Percentiles rank a stretch among this genome's conserved stretches.
These are phyloP conservation scores for Channa argus DNA, from an alignment of 2,113 vertebrate genomes.

Conservation along the genomic window DNA sequence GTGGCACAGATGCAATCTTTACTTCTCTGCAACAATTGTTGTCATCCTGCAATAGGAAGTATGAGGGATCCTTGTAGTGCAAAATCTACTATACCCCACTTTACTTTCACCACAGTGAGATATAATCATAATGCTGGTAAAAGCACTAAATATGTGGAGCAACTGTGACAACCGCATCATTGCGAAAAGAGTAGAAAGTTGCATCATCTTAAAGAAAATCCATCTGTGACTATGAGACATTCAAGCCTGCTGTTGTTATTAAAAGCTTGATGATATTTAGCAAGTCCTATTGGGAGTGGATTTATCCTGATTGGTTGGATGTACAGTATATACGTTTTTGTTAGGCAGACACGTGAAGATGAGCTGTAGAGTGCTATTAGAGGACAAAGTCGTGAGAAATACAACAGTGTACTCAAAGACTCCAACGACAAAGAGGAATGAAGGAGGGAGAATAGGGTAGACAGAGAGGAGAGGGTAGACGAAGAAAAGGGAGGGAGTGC, in stretches of 20 bases:
- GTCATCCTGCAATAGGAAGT: slow-evolving; percentile 3
- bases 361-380: slow-evolving; percentile 27
- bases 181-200: not conserved
- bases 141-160: slow-evolving; percentile 1
- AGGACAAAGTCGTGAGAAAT: slow-evolving; percentile 53
- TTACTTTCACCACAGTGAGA: not conserved
- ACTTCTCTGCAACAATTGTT: not conserved
- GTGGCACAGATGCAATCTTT: not conserved
- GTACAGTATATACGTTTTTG: slow-evolving; percentile 6
- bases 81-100: not conserved
- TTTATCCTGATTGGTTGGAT: not conserved
- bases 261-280: not conserved
- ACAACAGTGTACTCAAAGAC: slow-evolving; percentile 46
- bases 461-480: slow-evolving; percentile 69
- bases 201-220: not conserved
- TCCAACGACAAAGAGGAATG: slow-evolving; percentile 60
- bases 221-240: not conserved
- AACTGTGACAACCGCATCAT: not conserved
- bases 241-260: not conserved
- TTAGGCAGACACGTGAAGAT: slow-evolving; percentile 3
- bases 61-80: not conserved
- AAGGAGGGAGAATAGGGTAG: slow-evolving; percentile 58
- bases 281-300: not conserved
- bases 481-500: slow-evolving; percentile 71
- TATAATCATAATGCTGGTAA: not conserved